Evolutionary conservation across 2,113 vertebrate genomes (phyloP), one percentile per base, ranked within the genome.

Genomic region (Tragulus kanchil): DNA sequence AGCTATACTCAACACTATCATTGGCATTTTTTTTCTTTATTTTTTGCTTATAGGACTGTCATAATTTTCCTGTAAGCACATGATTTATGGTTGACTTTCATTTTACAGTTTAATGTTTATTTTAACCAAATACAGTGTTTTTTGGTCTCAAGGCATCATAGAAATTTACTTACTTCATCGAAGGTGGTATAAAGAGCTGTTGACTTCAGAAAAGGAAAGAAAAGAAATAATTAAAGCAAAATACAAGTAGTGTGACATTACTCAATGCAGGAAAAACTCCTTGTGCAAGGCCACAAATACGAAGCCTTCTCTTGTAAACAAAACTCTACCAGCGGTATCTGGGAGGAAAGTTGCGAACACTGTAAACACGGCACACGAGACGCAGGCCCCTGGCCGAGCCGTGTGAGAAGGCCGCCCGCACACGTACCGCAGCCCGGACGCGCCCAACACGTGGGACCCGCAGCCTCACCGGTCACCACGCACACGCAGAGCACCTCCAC

Each of bases 131-230:
- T 26, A 88, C 15, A 82, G 23, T 45, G 1, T 31, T 87, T 64
- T 45, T 21, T 58, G 69, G 31, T 78, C 88, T 94, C 59, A 83
- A 77, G 25, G 28, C 50, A 83, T 31, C 31, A 3, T 23, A n/a
- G 14, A 90, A 71, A 31, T 58, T 11, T 92, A 98, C 98, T 98
- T 98, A 99, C 99, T 97, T 99, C 99, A 98, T 99, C 98, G 0
- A 99, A 98, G 85, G 99, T 99, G n/a, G 99, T 99, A 56, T 99
- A 99, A 31, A 99, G 96, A 96, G 97, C 93, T 69, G 98, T 98
- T 92, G 98, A 95, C 99, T 99, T 93, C 23, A 98, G 96, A 3
- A 98, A 94, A 98, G 95, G 6, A 85, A 90, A 97, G 17, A 96
- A 84, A 97, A 65, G 25, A 96, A 61, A 94, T 4, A 84, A 92